Evolutionary conservation across 1,140 invertebrate species (phyloP), one percentile per base, ranked within the genome.

Genomic region (Akabosia matsudoensis): DNA sequence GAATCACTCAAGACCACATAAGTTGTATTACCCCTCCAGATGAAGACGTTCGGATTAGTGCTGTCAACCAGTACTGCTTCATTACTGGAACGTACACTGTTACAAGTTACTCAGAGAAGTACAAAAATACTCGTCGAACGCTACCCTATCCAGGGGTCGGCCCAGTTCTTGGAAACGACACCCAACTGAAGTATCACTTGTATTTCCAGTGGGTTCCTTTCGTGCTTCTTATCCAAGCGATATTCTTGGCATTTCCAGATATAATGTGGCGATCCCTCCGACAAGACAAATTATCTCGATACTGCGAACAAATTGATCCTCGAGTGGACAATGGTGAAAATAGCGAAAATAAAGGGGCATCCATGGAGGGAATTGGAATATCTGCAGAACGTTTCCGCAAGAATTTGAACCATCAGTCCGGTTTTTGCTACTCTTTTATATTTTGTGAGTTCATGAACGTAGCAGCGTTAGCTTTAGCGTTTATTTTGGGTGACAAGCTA

Each of bases 201-300:
- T 86, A 87, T 77, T 86, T 86, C 77, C 85, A 86, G 81, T 87
- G 85, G 85, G 86, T 87, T 14, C 84, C 84, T 18, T 84, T 87
- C 78, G 83, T 87, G 45, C 78, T 87, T 13, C 83, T 84, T 14
- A 78, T 87, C 24, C 84, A 86, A 80, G 86, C 84, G 0, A 80
- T 87, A 16, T 76, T 85, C 76, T 86, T 85, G 76, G 84, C 85
- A 77, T 77, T 85, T 45, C 84, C 85, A 1, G 81, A 82, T 71
- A 83, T 83, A 64, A 76, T 86, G 78, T 87, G 86, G 86, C 28
- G 31, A 67, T 10, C 10, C 3, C 13, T 31, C 1, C 7, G 10
- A n/a, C 28, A 31, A n/a, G 61, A 31, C 4, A 67, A 2, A 10
- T n/a, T 67, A 30, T 4, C 24, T 1, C 7, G 61, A 7, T 67